Evolutionary conservation across 2,888 invertebrate species (phyloP).

Genomic region (Rhabditoides inermis): DNA sequence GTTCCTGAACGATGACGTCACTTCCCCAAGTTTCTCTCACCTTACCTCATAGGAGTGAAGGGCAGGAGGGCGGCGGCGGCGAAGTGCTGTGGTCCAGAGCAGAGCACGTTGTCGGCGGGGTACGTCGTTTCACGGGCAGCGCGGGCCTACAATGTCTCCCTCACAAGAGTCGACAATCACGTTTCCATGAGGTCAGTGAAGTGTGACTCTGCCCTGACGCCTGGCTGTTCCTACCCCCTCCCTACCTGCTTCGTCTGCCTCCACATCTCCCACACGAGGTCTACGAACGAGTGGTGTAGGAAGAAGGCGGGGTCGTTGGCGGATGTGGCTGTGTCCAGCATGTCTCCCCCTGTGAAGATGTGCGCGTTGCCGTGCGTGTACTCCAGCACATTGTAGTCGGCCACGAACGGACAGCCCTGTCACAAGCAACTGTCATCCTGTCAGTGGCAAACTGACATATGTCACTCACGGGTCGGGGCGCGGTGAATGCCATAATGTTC

Average conservation of each 20-base stretch:
- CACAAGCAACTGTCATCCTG: neutral
- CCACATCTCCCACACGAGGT: constrained; percentile 52
- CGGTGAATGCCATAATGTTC: constrained; percentile 36
- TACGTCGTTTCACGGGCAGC: constrained; percentile 25
- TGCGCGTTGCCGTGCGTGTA: constrained; percentile 47
- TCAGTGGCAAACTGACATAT: neutral
- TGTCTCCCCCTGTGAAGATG: constrained; percentile 51
- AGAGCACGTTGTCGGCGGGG: constrained; percentile 35
- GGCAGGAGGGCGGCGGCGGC: constrained; percentile 25
- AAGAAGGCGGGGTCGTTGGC: constrained; percentile 54
- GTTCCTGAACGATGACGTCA: constrained; percentile 15
- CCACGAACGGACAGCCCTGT: constrained; percentile 17
- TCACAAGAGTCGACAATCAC: too few species aligned
- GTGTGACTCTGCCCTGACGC: too few species aligned
- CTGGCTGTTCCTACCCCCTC: too few species aligned
- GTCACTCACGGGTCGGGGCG: constrained; percentile 25
- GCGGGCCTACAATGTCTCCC: constrained; percentile 12
- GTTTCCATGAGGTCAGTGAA: too few species aligned
- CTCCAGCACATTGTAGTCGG: constrained; percentile 36
- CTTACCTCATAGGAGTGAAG: constrained; percentile 23
- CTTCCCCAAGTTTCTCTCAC: neutral
- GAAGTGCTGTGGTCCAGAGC: constrained; percentile 38
- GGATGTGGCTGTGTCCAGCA: constrained; percentile 48
- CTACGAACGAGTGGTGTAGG: constrained; percentile 52
- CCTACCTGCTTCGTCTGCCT: constrained; percentile 25